Evolutionary conservation across 2,888 invertebrate genomes (phyloP).

Genomic region (Therioaphis trifolii): DNA sequence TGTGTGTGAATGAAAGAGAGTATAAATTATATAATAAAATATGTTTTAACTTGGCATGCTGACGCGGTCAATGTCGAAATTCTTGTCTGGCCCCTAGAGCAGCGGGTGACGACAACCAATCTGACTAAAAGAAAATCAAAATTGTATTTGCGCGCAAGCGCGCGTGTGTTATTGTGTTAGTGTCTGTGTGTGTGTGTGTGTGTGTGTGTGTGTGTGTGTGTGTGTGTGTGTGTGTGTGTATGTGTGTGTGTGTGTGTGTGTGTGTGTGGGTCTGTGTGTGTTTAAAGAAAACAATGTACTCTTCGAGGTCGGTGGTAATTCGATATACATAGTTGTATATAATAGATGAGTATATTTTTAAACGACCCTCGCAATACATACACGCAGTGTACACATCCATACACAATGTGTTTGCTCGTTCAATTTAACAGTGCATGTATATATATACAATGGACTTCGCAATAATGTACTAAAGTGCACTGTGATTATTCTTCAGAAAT

Average conservation of each 20-base stretch:
- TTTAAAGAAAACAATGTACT: neutral
- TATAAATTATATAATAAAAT: too few species aligned
- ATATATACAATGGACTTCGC: neutral
- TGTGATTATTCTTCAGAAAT: neutral
- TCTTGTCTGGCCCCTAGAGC: neutral
- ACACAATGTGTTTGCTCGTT: neutral
- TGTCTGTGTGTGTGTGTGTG: neutral
- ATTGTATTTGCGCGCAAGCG: neutral
- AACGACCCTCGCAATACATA: neutral
- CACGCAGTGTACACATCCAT: neutral
- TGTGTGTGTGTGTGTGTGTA: neutral
- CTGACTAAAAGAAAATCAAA: conserved; percentile 1
- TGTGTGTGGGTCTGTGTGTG: neutral
- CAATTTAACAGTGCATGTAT: neutral
- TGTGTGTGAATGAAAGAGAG: too few species aligned
- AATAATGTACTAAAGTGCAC: neutral
- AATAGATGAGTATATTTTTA: neutral
- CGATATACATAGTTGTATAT: neutral
- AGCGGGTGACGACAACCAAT: neutral
- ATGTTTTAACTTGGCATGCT: neutral
- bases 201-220: neutral
- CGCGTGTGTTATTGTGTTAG: too few species aligned
- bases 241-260: neutral
- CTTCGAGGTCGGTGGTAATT: neutral
- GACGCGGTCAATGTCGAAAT: neutral